phyloP scores from a whole-genome alignment of 2,888 invertebrate genomes.

The Tribolium freemani region DNA sequence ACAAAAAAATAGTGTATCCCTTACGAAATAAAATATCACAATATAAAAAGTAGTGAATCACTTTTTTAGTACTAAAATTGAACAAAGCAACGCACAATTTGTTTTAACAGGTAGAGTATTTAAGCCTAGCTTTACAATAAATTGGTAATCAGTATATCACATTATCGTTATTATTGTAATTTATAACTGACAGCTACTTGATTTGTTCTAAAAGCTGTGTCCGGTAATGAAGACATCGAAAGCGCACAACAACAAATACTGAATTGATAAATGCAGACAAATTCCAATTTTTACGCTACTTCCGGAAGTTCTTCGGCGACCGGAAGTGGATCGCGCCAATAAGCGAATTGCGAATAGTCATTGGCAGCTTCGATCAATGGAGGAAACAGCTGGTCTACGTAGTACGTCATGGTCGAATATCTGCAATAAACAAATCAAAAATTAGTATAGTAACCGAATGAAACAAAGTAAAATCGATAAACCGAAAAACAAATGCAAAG shows the following conservation, averaged over 20 bases:
- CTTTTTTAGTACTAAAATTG: constrained; percentile 9
- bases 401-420: constrained; percentile 93
- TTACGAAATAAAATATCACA: constrained; percentile 41
- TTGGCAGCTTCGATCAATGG: constrained; percentile 78
- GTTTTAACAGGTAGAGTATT: constrained; percentile 23
- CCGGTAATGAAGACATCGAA: constrained; percentile 28
- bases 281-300: constrained; percentile 29
- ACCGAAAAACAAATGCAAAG: not conserved
- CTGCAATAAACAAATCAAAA: constrained; percentile 70
- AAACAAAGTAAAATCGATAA: not conserved
- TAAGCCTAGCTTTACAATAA: constrained; percentile 30
- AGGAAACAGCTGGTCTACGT: constrained; percentile 97
- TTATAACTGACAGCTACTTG: constrained; percentile 32
- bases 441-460: not conserved
- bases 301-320: constrained; percentile 63
- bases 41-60: constrained; percentile 30
- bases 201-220: constrained; percentile 25
- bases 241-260: constrained; percentile 38
- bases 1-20: constrained; percentile 22
- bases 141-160: constrained; percentile 39
- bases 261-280: constrained; percentile 30
- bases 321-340: constrained; percentile 92
- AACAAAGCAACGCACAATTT: constrained; percentile 14
- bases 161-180: constrained; percentile 33
- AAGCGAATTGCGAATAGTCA: constrained; percentile 89